phyloP scores from a whole-genome alignment of 2,888 invertebrate species.

The Gari tellinella region DNA sequence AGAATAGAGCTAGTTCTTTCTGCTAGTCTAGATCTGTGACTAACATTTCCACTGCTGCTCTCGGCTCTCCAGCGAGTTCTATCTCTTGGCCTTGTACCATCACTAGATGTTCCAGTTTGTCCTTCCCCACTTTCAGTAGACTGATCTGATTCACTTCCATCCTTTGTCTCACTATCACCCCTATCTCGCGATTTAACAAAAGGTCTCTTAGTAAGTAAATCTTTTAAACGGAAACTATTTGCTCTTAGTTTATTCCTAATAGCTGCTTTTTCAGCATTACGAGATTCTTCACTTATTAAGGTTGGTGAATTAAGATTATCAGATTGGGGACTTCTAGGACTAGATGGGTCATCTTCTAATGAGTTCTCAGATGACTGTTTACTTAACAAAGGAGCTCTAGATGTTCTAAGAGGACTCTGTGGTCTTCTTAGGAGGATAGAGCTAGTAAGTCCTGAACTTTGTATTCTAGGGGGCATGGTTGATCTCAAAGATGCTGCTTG shows the following conservation, averaged over 20 bases:
- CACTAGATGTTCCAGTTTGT: not conserved
- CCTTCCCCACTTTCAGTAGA: not conserved
- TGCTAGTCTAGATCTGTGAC: constrained; percentile 36
- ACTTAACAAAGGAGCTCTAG: constrained; percentile 21
- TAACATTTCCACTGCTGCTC: constrained; percentile 13
- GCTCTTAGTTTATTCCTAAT: constrained; percentile 56
- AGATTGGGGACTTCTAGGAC: constrained; percentile 43
- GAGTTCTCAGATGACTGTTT: constrained; percentile 14
- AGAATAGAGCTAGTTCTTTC: constrained; percentile 49
- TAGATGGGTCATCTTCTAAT: constrained; percentile 7
- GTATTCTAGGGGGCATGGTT: constrained; percentile 46
- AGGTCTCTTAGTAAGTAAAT: constrained; percentile 52
- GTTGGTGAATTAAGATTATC: not conserved
- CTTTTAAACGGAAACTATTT: constrained; percentile 58
- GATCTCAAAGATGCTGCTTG: not conserved
- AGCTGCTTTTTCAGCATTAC: constrained; percentile 40
- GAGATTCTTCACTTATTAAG: constrained; percentile 19
- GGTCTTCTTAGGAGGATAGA: constrained; percentile 54
- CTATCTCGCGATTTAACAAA: constrained; percentile 28
- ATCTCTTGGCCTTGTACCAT: constrained; percentile 3
- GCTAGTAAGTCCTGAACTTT: constrained; percentile 33
- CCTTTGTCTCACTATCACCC: constrained; percentile 18
- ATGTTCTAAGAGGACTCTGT: constrained; percentile 31
- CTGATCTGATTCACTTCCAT: constrained; percentile 11
- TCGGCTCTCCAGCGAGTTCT: constrained; percentile 53